Evolutionary conservation across 2,888 invertebrate species (phyloP).

Genomic region (Drosophila parthenogenetica): DNA sequence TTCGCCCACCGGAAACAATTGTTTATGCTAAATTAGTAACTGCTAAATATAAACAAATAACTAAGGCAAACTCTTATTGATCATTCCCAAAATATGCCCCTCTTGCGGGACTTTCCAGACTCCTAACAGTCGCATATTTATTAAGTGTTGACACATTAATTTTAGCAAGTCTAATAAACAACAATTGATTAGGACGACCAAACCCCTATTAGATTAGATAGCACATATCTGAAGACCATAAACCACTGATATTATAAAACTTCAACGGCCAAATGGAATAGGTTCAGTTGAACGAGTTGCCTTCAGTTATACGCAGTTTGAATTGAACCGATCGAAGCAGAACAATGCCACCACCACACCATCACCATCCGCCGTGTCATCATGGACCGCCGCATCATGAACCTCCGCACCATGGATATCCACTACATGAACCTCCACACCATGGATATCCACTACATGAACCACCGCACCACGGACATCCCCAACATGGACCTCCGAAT

Average conservation of each 20-base stretch:
- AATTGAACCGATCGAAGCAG: background rate
- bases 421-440: constrained; percentile 26
- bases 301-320: constrained; percentile 20
- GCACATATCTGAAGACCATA: constrained; percentile 36
- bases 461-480: constrained; percentile 26
- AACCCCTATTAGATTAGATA: constrained; percentile 45
- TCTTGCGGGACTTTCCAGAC: constrained; percentile 11
- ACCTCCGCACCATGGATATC: constrained; percentile 35
- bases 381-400: constrained; percentile 42
- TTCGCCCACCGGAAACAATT: background rate
- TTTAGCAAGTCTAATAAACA: constrained; percentile 5
- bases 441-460: constrained; percentile 29
- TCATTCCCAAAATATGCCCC: background rate
- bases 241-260: constrained; percentile 44
- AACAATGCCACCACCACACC: constrained; percentile 35
- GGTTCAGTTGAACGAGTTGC: constrained; percentile 36
- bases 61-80: background rate
- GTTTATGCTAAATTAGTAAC: background rate
- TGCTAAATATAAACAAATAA: background rate
- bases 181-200: constrained; percentile 32
- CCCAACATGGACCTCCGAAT: constrained; percentile 21
- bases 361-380: constrained; percentile 14
- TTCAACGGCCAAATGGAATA: constrained; percentile 2
- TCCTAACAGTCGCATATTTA: constrained; percentile 15
- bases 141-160: constrained; percentile 5